Evolutionary conservation across 1,140 invertebrate species (phyloP).

Genomic region (Plutomurus gul): DNA sequence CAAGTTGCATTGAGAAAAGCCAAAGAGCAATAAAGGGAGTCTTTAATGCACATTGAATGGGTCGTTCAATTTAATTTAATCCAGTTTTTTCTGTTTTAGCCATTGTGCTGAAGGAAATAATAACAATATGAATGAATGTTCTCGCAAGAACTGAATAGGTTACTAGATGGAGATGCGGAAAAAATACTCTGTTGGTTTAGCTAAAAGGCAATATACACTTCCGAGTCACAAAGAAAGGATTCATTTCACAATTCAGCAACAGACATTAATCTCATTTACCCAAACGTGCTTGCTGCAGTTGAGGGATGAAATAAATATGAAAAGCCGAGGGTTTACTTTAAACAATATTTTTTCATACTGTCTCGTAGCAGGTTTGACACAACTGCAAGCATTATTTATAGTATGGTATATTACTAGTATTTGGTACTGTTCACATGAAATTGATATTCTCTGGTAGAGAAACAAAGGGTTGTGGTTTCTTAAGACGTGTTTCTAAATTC

Average conservation of each 20-base stretch:
- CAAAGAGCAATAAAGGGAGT: slow-evolving; percentile 12
- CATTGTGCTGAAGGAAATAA: background rate
- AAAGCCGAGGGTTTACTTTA: background rate
- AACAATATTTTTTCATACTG: slow-evolving; percentile 9
- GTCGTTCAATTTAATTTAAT: slow-evolving; percentile 35
- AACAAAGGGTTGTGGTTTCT: too few relatives aligned
- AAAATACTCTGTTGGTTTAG: background rate
- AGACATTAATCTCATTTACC: slow-evolving; percentile 28
- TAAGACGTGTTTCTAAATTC: too few relatives aligned
- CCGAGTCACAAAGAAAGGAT: slow-evolving; percentile 7
- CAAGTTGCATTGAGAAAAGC: slow-evolving; percentile 3
- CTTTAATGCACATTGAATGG: slow-evolving; percentile 19
- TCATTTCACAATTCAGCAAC: slow-evolving; percentile 24
- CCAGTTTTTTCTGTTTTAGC: slow-evolving; percentile 27
- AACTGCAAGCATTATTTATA: too few relatives aligned
- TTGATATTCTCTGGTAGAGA: too few relatives aligned
- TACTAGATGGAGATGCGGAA: background rate
- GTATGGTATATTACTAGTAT: too few relatives aligned
- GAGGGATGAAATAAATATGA: slow-evolving; percentile 8
- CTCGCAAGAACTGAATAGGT: background rate
- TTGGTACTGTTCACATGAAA: too few relatives aligned
- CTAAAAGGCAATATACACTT: slow-evolving; percentile 22
- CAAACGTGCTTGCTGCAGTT: slow-evolving; percentile 6
- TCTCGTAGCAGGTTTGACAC: too few relatives aligned
- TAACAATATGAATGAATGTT: background rate